phyloP scores from a whole-genome alignment of 2,888 invertebrate genomes.

The Entomobrya multifasciata region DNA sequence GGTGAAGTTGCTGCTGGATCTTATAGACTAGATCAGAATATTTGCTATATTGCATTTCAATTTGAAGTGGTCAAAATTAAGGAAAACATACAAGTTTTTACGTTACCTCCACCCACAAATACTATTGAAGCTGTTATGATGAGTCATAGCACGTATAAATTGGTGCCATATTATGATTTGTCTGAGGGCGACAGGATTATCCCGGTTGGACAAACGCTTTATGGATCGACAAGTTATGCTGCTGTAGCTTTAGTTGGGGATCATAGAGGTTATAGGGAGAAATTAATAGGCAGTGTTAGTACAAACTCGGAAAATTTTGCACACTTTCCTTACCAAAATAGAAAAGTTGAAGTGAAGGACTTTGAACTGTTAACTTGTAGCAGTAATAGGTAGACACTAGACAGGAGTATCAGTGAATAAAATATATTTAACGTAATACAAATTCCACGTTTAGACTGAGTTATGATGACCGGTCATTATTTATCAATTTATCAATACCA shows the following conservation, averaged over 20 bases:
- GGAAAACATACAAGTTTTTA: conserved; percentile 10
- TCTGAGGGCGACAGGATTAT: background rate
- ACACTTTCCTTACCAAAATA: too few species aligned
- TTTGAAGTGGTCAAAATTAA: background rate
- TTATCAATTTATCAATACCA: too few species aligned
- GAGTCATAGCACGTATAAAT: background rate
- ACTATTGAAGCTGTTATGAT: background rate
- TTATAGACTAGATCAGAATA: background rate
- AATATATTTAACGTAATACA: too few species aligned
- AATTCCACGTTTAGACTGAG: too few species aligned
- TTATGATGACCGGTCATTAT: too few species aligned
- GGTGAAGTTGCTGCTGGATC: conserved; percentile 7
- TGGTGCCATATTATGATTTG: background rate
- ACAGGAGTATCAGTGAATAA: too few species aligned
- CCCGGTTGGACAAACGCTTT: background rate
- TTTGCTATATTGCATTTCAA: conserved; percentile 11
- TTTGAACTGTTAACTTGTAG: too few species aligned
- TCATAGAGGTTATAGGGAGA: background rate
- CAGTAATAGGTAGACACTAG: too few species aligned
- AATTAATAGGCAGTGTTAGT: background rate
- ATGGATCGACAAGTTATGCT: background rate
- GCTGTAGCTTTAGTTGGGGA: background rate
- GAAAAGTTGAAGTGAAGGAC: too few species aligned
- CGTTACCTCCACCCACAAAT: background rate
- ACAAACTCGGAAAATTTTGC: too few species aligned